These are phyloP conservation scores for Lepidochitona cinerea DNA, from an alignment of 2,888 invertebrate genomes.

Conservation along the genomic window DNA sequence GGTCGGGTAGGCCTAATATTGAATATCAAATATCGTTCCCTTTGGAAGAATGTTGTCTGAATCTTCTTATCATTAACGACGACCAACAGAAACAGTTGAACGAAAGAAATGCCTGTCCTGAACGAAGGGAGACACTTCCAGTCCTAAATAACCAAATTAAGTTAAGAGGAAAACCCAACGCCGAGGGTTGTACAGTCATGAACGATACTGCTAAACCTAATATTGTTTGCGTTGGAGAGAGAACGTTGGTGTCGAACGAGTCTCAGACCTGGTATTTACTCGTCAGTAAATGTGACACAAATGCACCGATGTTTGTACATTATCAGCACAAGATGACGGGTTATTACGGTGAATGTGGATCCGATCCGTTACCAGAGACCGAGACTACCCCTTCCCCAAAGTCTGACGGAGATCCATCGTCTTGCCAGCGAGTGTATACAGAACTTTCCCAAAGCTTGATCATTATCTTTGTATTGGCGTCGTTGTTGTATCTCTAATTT, in stretches of 20 bases:
- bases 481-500: no score
- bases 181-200: constrained; percentile 50
- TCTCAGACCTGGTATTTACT: constrained; percentile 61
- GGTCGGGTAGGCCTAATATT: constrained; percentile 52
- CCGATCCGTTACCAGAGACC: constrained; percentile 53
- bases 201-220: constrained; percentile 48
- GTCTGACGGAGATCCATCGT: constrained; percentile 35
- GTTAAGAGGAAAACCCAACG: constrained; percentile 42
- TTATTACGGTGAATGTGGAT: constrained; percentile 59
- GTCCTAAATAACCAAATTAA: constrained; percentile 55
- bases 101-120: constrained; percentile 50
- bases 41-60: constrained; percentile 54
- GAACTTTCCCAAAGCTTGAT: no score
- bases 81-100: constrained; percentile 52
- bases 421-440: no score
- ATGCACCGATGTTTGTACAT: constrained; percentile 45
- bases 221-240: constrained; percentile 56
- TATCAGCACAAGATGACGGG: constrained; percentile 59
- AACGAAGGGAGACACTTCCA: constrained; percentile 50
- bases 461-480: no score
- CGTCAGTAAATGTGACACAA: constrained; percentile 47
- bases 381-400: constrained; percentile 37
- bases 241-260: constrained; percentile 52
- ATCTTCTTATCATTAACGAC: constrained; percentile 59
- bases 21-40: constrained; percentile 61